phyloP scores from a whole-genome alignment of 2,113 vertebrate genomes.

The Paradoxurus hermaphroditus region DNA sequence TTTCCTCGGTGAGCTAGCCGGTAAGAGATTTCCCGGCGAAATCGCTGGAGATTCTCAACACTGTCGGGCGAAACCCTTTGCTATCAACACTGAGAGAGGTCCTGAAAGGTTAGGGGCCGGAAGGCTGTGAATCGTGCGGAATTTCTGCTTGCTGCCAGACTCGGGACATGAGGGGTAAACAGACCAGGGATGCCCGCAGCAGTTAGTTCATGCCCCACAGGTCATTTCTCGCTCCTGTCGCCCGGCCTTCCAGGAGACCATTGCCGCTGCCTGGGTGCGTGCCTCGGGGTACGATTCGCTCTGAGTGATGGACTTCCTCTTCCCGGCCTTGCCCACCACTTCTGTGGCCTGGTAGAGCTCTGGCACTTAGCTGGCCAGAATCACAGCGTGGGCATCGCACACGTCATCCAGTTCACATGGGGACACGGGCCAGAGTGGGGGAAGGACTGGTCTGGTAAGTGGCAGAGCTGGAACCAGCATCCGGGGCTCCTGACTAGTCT shows the following conservation, averaged over 20 bases:
- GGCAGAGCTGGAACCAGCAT: background rate
- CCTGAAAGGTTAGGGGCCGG: background rate
- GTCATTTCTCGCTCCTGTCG: background rate
- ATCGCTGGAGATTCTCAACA: background rate
- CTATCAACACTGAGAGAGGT: background rate
- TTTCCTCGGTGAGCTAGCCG: background rate
- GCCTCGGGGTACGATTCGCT: background rate
- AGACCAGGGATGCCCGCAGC: background rate
- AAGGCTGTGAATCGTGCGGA: background rate
- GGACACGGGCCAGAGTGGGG: background rate
- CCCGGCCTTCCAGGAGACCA: background rate
- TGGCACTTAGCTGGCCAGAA: background rate
- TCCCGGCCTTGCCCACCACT: background rate
- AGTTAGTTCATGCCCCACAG: no score
- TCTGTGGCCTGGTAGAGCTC: background rate
- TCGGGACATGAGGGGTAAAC: background rate
- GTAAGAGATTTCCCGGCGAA: background rate
- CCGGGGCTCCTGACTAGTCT: background rate
- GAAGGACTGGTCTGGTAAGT: background rate
- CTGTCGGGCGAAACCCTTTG: background rate
- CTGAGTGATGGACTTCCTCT: background rate
- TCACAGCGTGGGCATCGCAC: background rate
- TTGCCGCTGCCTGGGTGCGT: background rate
- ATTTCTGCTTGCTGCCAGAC: background rate
- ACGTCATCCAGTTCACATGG: background rate